Evolutionary conservation across 2,888 invertebrate genomes (phyloP).

Genomic region (Lymantria dispar): DNA sequence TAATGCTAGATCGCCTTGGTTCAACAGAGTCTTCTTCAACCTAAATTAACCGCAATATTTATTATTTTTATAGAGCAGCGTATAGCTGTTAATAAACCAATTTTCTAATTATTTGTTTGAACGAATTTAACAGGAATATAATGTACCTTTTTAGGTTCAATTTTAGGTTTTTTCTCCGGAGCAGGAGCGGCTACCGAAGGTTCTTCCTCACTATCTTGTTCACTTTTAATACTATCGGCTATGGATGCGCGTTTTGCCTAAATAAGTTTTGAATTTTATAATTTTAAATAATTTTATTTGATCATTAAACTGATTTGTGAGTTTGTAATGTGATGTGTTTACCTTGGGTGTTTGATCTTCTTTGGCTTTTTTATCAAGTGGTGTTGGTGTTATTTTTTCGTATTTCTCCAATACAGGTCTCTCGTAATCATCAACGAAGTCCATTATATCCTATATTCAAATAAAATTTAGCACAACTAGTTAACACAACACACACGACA

Average conservation of each 20-base stretch:
- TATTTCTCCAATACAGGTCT: slow-evolving; percentile 88
- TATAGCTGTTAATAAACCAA: background rate
- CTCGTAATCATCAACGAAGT: slow-evolving; percentile 88
- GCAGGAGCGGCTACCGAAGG: slow-evolving; percentile 56
- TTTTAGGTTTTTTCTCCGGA: slow-evolving; percentile 65
- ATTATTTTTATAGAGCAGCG: background rate
- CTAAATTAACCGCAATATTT: slow-evolving; percentile 30
- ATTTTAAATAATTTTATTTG: slow-evolving; percentile 8
- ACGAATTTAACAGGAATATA: background rate
- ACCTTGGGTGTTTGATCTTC: slow-evolving; percentile 74
- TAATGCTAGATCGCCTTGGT: slow-evolving; percentile 61
- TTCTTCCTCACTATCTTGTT: slow-evolving; percentile 71
- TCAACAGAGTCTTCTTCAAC: slow-evolving; percentile 61
- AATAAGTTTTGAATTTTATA: slow-evolving; percentile 19
- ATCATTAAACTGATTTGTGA: slow-evolving; percentile 9
- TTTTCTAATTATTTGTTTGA: background rate
- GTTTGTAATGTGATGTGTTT: slow-evolving; percentile 54
- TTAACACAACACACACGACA: slow-evolving; percentile 54
- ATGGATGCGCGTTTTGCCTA: slow-evolving; percentile 73
- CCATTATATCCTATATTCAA: slow-evolving; percentile 73
- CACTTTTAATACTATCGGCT: slow-evolving; percentile 69
- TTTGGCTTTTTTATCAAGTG: slow-evolving; percentile 76
- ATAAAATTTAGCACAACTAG: slow-evolving; percentile 64
- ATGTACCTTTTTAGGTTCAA: slow-evolving; percentile 57
- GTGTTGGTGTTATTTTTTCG: slow-evolving; percentile 82